Percentiles rank a stretch among this genome's conserved stretches.
Conservation (phyloP, 2,797 vertebrate species). For the Crenuchus spilurus region DNA sequence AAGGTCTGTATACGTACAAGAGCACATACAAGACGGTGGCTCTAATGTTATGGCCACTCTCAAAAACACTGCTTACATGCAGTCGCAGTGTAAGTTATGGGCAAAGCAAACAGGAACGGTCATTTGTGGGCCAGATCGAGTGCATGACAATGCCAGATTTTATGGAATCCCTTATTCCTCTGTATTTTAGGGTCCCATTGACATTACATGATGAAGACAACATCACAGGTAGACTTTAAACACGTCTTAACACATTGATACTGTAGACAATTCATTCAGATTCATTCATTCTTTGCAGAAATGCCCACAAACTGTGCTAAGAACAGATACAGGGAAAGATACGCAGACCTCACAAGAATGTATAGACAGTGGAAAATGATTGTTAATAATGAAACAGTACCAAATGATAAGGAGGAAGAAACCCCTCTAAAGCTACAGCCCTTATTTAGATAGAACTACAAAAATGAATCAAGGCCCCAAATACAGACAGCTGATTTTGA, state of each 20-base stretch:
- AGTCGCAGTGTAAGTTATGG: conserved; percentile 34
- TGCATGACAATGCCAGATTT: background rate
- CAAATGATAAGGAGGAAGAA: conserved; percentile 64
- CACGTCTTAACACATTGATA: background rate
- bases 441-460: conserved; percentile 68
- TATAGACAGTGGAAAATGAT: conserved; percentile 63
- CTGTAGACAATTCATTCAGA: conserved; percentile 43
- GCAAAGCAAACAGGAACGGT: conserved; percentile 37
- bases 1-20: no score
- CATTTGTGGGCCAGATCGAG: conserved; percentile 15
- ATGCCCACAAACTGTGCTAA: conserved; percentile 62
- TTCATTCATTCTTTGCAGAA: conserved; percentile 46
- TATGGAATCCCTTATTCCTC: background rate
- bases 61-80: conserved; percentile 36
- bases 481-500: conserved; percentile 3
- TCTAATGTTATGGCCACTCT: conserved; percentile 12
- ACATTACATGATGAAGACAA: conserved; percentile 4
- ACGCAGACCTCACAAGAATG: conserved; percentile 63
- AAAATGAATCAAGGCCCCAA: conserved; percentile 36
- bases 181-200: background rate
- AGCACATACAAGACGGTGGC: no score
- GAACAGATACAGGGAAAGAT: conserved; percentile 49
- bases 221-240: background rate
- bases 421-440: conserved; percentile 67
- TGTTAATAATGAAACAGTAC: conserved; percentile 68